Evolutionary conservation across 2,113 vertebrate species (phyloP).

Genomic region (Scopus umbretta): DNA sequence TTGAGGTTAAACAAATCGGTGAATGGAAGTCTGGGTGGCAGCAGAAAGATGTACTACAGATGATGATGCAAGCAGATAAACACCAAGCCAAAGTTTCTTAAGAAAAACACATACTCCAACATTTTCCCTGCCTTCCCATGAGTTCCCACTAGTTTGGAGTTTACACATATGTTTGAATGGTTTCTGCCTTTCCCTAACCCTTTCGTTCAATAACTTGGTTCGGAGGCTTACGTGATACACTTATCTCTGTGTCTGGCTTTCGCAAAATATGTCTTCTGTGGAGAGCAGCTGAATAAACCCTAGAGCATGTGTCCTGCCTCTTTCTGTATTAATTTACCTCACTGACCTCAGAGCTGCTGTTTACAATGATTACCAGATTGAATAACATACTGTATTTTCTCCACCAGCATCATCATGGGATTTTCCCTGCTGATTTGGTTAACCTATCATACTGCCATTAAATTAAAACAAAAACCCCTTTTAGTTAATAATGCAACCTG

Average conservation of each 20-base stretch:
- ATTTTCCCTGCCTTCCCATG: conserved; percentile 21
- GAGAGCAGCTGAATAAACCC: conserved; percentile 30
- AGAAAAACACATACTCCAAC: background rate
- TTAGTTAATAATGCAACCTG: background rate
- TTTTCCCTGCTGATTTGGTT: conserved; percentile 59
- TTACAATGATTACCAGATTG: conserved; percentile 49
- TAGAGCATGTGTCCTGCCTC: background rate
- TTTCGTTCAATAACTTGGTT: conserved; percentile 31
- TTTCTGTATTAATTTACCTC: conserved; percentile 35
- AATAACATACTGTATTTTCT: conserved; percentile 48
- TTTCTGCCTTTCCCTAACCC: background rate
- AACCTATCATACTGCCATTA: conserved; percentile 58
- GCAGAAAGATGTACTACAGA: conserved; percentile 41
- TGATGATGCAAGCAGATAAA: conserved; percentile 49
- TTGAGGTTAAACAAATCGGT: conserved; percentile 64
- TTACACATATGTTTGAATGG: background rate
- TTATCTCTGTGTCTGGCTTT: conserved; percentile 38
- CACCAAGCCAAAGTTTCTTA: background rate
- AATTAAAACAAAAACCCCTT: background rate
- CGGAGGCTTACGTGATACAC: background rate
- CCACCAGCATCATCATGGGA: conserved; percentile 32
- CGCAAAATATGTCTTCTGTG: conserved; percentile 24
- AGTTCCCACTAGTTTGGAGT: conserved; percentile 14
- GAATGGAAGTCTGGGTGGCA: conserved; percentile 59
- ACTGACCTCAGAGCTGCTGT: conserved; percentile 44